Percentiles rank a stretch among this genome's conserved stretches.
These are phyloP conservation scores for Emydura subglobosa DNA, from an alignment of 2,113 vertebrate genomes.

Conservation along the genomic window DNA sequence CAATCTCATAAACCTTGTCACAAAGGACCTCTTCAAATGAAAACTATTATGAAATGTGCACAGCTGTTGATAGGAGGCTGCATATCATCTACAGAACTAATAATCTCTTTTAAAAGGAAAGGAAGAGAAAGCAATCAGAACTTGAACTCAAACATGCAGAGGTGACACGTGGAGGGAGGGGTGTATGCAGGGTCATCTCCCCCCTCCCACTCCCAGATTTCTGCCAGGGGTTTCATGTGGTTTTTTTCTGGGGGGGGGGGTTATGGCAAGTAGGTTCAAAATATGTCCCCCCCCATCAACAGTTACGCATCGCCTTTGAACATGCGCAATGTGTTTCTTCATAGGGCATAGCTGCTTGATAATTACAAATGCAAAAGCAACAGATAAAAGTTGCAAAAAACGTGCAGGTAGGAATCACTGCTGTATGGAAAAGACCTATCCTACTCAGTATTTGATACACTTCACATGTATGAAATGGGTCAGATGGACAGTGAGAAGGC, in stretches of 20 bases:
- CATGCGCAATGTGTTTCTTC: not conserved
- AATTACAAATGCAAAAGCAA: not conserved
- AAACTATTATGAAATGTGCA: not conserved
- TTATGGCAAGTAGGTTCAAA: not conserved
- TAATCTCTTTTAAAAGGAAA: not conserved
- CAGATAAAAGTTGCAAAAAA: not conserved
- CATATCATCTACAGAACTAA: not conserved
- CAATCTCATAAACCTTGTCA: not conserved
- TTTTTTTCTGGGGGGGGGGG: not conserved
- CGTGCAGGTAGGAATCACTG: not conserved
- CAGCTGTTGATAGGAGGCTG: not conserved
- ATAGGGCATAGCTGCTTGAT: not conserved
- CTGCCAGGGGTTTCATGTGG: not conserved
- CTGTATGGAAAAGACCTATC: not conserved
- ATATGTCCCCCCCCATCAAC: not conserved
- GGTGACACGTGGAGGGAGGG: no score
- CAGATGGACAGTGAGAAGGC: not conserved
- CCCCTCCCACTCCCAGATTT: not conserved
- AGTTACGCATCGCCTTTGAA: not conserved
- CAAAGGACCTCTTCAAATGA: not conserved
- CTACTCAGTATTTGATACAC: not conserved
- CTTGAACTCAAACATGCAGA: not conserved
- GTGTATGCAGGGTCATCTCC: no score
- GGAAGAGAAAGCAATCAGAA: not conserved
- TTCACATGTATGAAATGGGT: not conserved